Evolutionary conservation across 2,888 invertebrate genomes (phyloP), one percentile per base, ranked within the genome.

Genomic region (Agonopterix arenella): DNA sequence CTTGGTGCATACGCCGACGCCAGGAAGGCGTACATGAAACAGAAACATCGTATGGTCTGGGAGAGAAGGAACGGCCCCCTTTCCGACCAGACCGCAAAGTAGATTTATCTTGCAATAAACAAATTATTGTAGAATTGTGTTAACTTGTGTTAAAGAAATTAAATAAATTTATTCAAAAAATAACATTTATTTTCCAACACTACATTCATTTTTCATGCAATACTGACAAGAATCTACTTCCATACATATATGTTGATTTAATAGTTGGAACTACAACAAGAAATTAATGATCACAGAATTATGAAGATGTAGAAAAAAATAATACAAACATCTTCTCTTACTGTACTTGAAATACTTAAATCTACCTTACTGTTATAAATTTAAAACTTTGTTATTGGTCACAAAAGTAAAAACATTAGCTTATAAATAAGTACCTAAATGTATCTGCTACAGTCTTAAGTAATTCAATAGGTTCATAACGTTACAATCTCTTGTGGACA

Each of bases 1-100:
- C 85, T 99, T 54, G 97, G 98, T 44, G 92, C 89, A 0, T 92
- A 92, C 64, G 92, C 90, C 16, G 92, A 93, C 73, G 96, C 95
- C 7, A 91, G 91, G 62, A 90, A 90, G 52, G 95, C 95, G 0
- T 98, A 93, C 73, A 97, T 98, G 97, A 99, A 99, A 83, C 99
- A 99, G 81, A 99, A 99, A 78, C 99, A 99, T 89, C 95, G 99
- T 59, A 90, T 99, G 92, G 91, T 98, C 64, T 99, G 98, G 98
- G 98, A 99, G 85, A 93, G 97, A 74, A 93, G 98, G 57, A 93
- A 99, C 65, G 97, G 97, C 7, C 92, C 93, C 1, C 73, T 89
- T 9, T 89, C 89, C 1, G 68, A 80, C 4, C 76, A 75, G 43
- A 88, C 88, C 1, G 70, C 73, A 61, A 56, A 62, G 64, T 79